Percentiles rank a stretch among this genome's conserved stretches.
Evolutionary conservation across 1,140 invertebrate genomes (phyloP).

Genomic region (Globodera ellingtonae): DNA sequence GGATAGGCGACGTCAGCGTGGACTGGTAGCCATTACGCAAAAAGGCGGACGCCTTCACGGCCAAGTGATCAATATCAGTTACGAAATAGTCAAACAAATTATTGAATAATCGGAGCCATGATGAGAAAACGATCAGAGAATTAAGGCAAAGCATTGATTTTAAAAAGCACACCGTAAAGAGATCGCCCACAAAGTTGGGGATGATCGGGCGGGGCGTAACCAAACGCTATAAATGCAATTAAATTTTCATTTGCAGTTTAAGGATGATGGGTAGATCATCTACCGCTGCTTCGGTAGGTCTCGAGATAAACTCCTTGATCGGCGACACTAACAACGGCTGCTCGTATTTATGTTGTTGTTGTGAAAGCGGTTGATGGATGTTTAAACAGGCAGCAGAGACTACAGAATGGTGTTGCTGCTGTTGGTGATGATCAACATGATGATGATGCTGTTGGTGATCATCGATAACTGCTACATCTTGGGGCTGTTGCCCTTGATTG

Average conservation of each 20-base stretch:
- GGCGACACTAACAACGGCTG: slow-evolving; percentile 30
- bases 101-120: not conserved
- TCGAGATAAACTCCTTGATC: slow-evolving; percentile 42
- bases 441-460: not conserved
- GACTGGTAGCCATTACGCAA: slow-evolving; percentile 38
- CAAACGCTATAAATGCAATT: slow-evolving; percentile 8
- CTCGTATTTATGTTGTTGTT: slow-evolving; percentile 14
- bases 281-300: slow-evolving; percentile 38
- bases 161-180: slow-evolving; percentile 11
- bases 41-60: slow-evolving; percentile 12
- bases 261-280: not conserved
- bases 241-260: not conserved
- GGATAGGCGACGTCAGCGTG: slow-evolving; percentile 44
- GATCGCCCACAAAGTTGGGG: slow-evolving; percentile 22
- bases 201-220: slow-evolving; percentile 23
- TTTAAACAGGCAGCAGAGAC: not conserved
- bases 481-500: not conserved
- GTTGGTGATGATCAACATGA: not conserved
- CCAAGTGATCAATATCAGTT: too few species aligned
- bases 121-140: not conserved
- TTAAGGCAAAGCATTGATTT: not conserved
- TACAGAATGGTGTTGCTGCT: not conserved
- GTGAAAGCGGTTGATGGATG: not conserved
- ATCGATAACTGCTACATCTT: not conserved
- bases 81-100: slow-evolving; percentile 19